Evolutionary conservation across 2,888 invertebrate species (phyloP).

Genomic region (Phalera bucephala): DNA sequence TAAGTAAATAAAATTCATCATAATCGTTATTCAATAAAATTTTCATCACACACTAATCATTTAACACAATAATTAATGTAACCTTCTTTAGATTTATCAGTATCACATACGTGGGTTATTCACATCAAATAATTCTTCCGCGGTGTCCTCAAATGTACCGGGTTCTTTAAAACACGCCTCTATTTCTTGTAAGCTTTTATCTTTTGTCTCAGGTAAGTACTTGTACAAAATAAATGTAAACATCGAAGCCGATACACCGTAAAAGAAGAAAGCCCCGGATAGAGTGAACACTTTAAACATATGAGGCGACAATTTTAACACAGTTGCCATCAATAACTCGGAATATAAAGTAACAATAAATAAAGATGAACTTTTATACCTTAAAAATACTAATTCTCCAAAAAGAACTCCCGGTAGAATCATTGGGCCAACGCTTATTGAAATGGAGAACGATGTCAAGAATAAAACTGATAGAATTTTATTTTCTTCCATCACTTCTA

Average conservation of each 20-base stretch:
- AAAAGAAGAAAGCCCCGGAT: conserved; percentile 34
- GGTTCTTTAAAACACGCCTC: conserved; percentile 15
- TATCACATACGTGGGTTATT: conserved; percentile 11
- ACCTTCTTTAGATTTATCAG: conserved; percentile 19
- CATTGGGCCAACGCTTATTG: conserved; percentile 36
- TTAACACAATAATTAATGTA: not conserved
- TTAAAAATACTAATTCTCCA: conserved; percentile 29
- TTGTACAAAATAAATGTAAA: conserved; percentile 27
- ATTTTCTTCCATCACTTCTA: conserved; percentile 21
- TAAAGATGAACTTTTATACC: conserved; percentile 23
- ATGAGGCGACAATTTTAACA: conserved; percentile 27
- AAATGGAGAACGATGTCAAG: no score
- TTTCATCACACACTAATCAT: no score
- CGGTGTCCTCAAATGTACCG: conserved; percentile 11
- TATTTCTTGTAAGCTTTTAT: conserved; percentile 37
- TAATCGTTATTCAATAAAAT: no score
- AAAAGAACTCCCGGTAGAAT: conserved; percentile 29
- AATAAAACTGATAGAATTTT: no score
- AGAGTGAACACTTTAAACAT: conserved; percentile 27
- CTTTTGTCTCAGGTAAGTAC: conserved; percentile 41
- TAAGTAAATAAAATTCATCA: no score
- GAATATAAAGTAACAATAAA: conserved; percentile 19
- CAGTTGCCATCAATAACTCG: conserved; percentile 14
- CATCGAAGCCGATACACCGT: conserved; percentile 23
- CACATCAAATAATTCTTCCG: conserved; percentile 23